Evolutionary conservation across 2,888 invertebrate genomes (phyloP).

Genomic region (Minunthozetes semirufus): DNA sequence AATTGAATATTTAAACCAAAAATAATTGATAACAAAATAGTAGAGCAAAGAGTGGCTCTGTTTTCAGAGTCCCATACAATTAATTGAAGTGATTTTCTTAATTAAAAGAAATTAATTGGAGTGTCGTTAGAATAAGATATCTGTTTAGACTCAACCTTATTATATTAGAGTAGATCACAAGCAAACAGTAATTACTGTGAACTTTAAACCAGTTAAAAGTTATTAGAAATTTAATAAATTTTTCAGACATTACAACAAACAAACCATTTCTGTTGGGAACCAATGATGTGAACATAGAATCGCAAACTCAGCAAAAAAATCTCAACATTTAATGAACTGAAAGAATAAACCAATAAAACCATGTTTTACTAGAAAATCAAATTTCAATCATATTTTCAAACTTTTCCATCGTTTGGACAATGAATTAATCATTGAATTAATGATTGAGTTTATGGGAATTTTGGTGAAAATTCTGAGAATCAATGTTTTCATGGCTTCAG

Average conservation of each 20-base stretch:
- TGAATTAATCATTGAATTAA: background rate
- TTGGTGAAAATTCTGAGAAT: background rate
- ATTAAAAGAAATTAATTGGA: background rate
- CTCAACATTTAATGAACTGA: background rate
- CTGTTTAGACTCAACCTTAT: background rate
- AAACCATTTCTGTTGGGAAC: background rate
- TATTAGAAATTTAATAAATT: background rate
- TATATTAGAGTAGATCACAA: background rate
- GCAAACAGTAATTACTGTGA: background rate
- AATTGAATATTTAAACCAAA: background rate
- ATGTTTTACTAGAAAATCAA: background rate
- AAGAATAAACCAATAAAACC: background rate
- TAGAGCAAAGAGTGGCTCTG: background rate
- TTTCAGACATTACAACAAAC: background rate
- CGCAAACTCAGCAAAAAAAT: background rate
- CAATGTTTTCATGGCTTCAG: background rate
- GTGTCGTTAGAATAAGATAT: background rate
- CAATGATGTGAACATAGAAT: background rate
- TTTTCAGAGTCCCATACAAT: background rate
- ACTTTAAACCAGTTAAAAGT: background rate
- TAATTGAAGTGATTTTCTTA: constrained; percentile 6
- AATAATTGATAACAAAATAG: background rate
- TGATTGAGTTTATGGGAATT: background rate
- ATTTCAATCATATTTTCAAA: background rate
- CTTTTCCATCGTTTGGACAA: background rate